Evolutionary conservation across 2,888 invertebrate genomes (phyloP).

Genomic region (Matsumyia berberina): DNA sequence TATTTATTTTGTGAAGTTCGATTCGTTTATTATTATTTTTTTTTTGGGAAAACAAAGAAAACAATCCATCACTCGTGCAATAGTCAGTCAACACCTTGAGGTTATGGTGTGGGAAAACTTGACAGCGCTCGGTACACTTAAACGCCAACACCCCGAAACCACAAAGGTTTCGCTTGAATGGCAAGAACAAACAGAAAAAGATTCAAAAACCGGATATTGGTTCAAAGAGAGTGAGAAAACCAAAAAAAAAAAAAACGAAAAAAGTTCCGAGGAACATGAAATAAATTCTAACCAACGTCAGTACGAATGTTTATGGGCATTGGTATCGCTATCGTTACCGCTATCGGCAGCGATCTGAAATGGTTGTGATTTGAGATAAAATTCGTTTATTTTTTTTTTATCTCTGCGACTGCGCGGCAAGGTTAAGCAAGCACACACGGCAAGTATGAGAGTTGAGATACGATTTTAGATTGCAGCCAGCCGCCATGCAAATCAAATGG

Average conservation of each 20-base stretch:
- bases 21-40: too few relatives aligned
- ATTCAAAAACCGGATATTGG: slow-evolving; percentile 66
- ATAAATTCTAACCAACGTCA: slow-evolving; percentile 56
- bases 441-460: slow-evolving; percentile 23
- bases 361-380: slow-evolving; percentile 50
- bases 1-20: slow-evolving; percentile 43
- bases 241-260: background rate
- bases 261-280: slow-evolving; percentile 32
- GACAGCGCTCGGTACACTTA: slow-evolving; percentile 51
- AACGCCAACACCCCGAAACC: slow-evolving; percentile 52
- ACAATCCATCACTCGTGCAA: slow-evolving; percentile 53
- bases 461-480: slow-evolving; percentile 25
- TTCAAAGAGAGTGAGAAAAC: slow-evolving; percentile 7
- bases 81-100: slow-evolving; percentile 44
- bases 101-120: slow-evolving; percentile 49
- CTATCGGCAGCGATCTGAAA: slow-evolving; percentile 59
- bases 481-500: slow-evolving; percentile 28
- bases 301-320: slow-evolving; percentile 62
- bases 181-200: slow-evolving; percentile 43
- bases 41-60: slow-evolving; percentile 5
- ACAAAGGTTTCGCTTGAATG: slow-evolving; percentile 43
- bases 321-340: slow-evolving; percentile 53
- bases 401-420: slow-evolving; percentile 43
- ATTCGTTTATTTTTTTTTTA: slow-evolving; percentile 5
- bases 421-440: slow-evolving; percentile 39